Percentiles rank a stretch among this genome's conserved stretches.
phyloP scores from a whole-genome alignment of 2,888 invertebrate genomes.

The Ptilodon capucinus region DNA sequence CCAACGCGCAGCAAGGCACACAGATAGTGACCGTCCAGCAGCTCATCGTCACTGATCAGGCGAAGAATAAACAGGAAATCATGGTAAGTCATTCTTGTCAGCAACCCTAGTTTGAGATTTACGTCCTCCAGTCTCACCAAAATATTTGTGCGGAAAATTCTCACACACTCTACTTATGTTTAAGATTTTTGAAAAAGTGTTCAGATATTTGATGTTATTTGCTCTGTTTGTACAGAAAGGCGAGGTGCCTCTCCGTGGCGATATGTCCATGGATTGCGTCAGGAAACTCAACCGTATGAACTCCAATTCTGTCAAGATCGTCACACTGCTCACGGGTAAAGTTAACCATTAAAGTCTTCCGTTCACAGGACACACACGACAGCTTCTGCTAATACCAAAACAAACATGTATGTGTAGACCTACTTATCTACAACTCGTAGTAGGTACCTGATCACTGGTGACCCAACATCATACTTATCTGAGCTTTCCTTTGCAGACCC shows the following conservation, averaged over 20 bases:
- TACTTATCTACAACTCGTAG: too few species aligned
- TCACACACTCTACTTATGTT: too few species aligned
- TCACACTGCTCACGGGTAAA: conserved; percentile 89
- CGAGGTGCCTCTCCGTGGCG: conserved; percentile 41
- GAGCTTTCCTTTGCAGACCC: conserved; percentile 74
- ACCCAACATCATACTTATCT: too few species aligned
- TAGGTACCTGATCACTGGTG: too few species aligned
- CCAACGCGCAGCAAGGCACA: conserved; percentile 44
- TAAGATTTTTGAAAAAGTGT: too few species aligned
- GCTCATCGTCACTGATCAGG: conserved; percentile 88
- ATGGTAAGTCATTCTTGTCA: conserved; percentile 86
- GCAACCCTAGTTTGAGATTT: too few species aligned
- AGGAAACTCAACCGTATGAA: conserved; percentile 89
- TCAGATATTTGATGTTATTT: neutral
- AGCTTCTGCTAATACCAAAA: too few species aligned
- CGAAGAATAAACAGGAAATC: conserved; percentile 94
- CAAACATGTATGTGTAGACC: too few species aligned
- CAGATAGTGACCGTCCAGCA: conserved; percentile 62
- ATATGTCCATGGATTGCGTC: conserved; percentile 87
- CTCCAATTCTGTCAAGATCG: conserved; percentile 97
- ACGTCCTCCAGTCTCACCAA: too few species aligned
- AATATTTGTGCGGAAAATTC: too few species aligned
- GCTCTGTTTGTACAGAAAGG: conserved; percentile 34
- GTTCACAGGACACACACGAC: too few species aligned
- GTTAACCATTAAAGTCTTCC: too few species aligned